Evolutionary conservation across 2,888 invertebrate species (phyloP).

Genomic region (Camponotus fellah): DNA sequence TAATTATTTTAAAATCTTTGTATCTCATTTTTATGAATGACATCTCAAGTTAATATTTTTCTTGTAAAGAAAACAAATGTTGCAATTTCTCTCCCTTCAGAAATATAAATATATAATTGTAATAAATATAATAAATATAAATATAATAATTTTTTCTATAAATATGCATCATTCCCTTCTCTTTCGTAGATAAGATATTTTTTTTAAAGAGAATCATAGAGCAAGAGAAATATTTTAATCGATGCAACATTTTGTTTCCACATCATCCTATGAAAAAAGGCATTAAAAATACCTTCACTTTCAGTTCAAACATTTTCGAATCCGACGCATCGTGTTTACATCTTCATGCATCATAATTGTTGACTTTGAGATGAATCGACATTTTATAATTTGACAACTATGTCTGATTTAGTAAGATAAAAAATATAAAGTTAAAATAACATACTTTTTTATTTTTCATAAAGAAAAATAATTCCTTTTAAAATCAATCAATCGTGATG

Average conservation of each 20-base stretch:
- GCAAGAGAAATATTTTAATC: background rate
- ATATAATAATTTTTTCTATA: background rate
- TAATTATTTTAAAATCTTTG: background rate
- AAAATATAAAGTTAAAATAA: background rate
- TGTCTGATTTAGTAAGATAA: background rate
- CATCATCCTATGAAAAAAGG: background rate
- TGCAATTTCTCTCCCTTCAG: background rate
- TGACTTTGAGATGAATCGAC: background rate
- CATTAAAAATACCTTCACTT: background rate
- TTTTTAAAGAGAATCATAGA: background rate
- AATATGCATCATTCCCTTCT: background rate
- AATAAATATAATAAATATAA: background rate
- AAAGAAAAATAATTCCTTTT: background rate
- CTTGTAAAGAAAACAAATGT: background rate
- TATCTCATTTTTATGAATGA: background rate
- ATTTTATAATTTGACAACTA: background rate
- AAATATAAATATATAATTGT: background rate
- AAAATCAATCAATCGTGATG: background rate
- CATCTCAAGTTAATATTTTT: background rate
- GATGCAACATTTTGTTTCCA: background rate
- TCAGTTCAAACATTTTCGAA: background rate
- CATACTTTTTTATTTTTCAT: background rate
- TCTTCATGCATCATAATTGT: background rate
- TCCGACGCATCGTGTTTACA: background rate
- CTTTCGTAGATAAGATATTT: too few relatives aligned